Percentiles rank a stretch among this genome's conserved stretches.
Evolutionary conservation across 2,888 invertebrate genomes (phyloP).

Genomic region (Hypomecis atomaria): DNA sequence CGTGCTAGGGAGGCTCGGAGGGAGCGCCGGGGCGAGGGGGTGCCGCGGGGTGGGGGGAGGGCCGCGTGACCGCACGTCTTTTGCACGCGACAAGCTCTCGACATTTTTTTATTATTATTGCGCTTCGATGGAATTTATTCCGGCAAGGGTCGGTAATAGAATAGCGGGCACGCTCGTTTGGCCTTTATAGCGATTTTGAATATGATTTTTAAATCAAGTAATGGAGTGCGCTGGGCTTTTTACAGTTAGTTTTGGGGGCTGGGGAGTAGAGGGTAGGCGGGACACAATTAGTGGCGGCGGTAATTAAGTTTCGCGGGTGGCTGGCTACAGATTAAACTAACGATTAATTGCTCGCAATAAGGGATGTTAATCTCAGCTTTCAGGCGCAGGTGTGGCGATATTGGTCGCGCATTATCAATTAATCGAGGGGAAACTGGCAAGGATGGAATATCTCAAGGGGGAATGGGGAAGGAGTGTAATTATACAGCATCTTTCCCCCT

Average conservation of each 20-base stretch:
- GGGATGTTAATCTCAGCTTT: constrained; percentile 77
- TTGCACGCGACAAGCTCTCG: constrained; percentile 83
- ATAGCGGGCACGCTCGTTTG: constrained; percentile 75
- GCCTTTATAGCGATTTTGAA: constrained; percentile 76
- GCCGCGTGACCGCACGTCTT: constrained; percentile 82
- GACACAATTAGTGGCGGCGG: constrained; percentile 40
- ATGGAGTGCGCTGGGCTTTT: constrained; percentile 77
- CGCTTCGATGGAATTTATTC: constrained; percentile 82
- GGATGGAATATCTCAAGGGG: constrained; percentile 34
- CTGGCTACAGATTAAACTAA: constrained; percentile 68
- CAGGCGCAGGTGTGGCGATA: constrained; percentile 71
- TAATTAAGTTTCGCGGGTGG: constrained; percentile 73
- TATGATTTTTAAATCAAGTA: constrained; percentile 82
- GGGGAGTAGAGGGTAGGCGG: constrained; percentile 26
- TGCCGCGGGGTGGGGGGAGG: constrained; percentile 46
- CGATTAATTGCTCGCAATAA: constrained; percentile 71
- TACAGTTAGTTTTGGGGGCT: constrained; percentile 70
- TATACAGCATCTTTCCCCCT: constrained; percentile 46
- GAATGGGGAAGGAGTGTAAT: constrained; percentile 50
- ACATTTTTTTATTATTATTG: constrained; percentile 85
- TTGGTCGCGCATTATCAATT: constrained; percentile 65
- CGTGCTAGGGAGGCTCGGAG: constrained; percentile 61
- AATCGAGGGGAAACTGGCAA: constrained; percentile 59
- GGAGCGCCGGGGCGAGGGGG: constrained; percentile 50
- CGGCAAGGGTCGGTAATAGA: constrained; percentile 73